Conservation (phyloP, 1,140 invertebrate genomes). For the Wasmannia auropunctata region DNA sequence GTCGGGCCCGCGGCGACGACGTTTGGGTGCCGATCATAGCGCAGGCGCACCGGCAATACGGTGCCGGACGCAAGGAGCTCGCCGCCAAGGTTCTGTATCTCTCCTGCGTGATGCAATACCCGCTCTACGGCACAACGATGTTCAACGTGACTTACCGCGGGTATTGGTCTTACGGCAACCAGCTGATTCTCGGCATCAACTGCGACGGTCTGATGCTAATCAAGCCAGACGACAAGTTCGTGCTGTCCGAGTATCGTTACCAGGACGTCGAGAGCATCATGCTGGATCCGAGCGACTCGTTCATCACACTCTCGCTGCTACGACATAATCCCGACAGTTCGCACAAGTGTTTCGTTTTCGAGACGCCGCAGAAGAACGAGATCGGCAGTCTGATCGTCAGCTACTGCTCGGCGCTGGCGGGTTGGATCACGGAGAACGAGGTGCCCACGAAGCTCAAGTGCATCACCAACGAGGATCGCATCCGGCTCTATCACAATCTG, state of each 20-base stretch:
- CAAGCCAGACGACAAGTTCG: conserved; percentile 95
- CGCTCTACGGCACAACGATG: conserved; percentile 97
- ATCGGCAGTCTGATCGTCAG: conserved; percentile 96
- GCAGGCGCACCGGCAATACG: conserved; percentile 95
- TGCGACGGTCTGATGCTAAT: conserved; percentile 95
- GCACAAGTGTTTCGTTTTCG: conserved; percentile 97
- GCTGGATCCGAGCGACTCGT: conserved; percentile 96
- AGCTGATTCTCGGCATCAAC: conserved; percentile 93
- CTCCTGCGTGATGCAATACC: conserved; percentile 98
- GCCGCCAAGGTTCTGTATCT: conserved; percentile 97
- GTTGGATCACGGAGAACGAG: conserved; percentile 94
- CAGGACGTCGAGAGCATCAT: conserved; percentile 95
- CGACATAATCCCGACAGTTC: conserved; percentile 88
- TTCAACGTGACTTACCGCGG: conserved; percentile 96
- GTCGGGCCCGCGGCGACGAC: conserved; percentile 89
- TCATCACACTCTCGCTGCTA: conserved; percentile 93
- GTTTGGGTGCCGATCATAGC: conserved; percentile 95
- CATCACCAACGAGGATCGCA: conserved; percentile 93
- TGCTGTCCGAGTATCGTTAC: conserved; percentile 95
- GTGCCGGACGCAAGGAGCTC: conserved; percentile 94
- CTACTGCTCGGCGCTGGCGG: conserved; percentile 94
- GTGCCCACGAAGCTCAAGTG: conserved; percentile 88
- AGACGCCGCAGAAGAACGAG: conserved; percentile 95
- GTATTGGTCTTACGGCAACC: conserved; percentile 94
- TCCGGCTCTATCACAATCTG: conserved; percentile 93